phyloP scores from a whole-genome alignment of 2,888 invertebrate genomes.

The Metalampra italica region DNA sequence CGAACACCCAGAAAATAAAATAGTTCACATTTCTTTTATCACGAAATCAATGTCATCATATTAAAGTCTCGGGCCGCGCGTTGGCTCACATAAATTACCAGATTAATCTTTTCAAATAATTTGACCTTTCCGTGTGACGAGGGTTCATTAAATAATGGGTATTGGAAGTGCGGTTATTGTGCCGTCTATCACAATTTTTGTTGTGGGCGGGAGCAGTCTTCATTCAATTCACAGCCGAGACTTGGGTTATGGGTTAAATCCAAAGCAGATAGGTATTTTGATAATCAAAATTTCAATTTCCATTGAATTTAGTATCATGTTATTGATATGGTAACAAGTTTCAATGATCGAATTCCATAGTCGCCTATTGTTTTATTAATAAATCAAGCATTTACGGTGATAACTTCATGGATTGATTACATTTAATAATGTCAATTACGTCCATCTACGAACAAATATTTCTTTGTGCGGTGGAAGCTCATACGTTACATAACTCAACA shows the following conservation, averaged over 20 bases:
- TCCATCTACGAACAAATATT: conserved; percentile 7
- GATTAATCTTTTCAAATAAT: conserved; percentile 79
- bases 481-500: conserved; percentile 2
- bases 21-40: conserved; percentile 40
- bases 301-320: conserved; percentile 5
- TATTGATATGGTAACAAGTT: conserved; percentile 6
- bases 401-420: conserved; percentile 10
- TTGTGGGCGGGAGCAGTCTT: conserved; percentile 52
- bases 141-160: conserved; percentile 78
- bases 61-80: conserved; percentile 55
- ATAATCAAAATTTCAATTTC: conserved; percentile 17
- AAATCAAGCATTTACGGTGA: conserved; percentile 14
- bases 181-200: conserved; percentile 71
- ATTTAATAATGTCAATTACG: conserved; percentile 8
- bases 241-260: conserved; percentile 4
- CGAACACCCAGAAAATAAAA: conserved; percentile 31
- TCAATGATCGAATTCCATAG: conserved; percentile 22
- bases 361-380: conserved; percentile 18
- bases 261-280: conserved; percentile 18
- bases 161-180: conserved; percentile 73
- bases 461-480: conserved; percentile 4
- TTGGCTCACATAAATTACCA: conserved; percentile 72
- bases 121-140: conserved; percentile 78
- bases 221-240: conserved; percentile 30
- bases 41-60: conserved; percentile 56